phyloP scores from a whole-genome alignment of 2,888 invertebrate genomes.

The Phasia obesa region DNA sequence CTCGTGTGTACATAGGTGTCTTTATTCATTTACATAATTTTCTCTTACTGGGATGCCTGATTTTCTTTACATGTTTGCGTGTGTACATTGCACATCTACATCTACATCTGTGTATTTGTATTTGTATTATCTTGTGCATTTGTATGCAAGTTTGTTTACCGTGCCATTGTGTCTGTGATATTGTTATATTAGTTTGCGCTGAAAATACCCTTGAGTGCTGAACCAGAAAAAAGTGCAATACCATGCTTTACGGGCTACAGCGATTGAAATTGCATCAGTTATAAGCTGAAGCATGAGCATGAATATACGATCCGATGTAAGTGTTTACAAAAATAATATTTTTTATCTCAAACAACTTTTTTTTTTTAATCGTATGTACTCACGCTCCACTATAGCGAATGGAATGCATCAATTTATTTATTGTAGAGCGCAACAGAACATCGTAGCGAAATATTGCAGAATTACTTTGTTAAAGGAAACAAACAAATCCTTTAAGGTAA shows the following conservation, averaged over 20 bases:
- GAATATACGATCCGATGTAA: not conserved
- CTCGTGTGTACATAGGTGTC: no score
- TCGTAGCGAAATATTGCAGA: slow-evolving; percentile 6
- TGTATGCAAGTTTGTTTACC: not conserved
- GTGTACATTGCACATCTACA: not conserved
- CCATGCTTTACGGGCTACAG: slow-evolving; percentile 52
- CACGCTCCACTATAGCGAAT: slow-evolving; percentile 15
- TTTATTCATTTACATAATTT: slow-evolving; percentile 38
- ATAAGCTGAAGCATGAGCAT: slow-evolving; percentile 4
- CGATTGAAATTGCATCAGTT: slow-evolving; percentile 39
- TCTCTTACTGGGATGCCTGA: not conserved
- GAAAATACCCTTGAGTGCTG: slow-evolving; percentile 66
- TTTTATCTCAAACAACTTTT: slow-evolving; percentile 18
- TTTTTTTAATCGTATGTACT: not conserved
- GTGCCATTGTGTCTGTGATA: slow-evolving; percentile 40
- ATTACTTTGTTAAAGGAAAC: not conserved
- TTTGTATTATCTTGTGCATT: slow-evolving; percentile 20
- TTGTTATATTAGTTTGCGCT: slow-evolving; percentile 51
- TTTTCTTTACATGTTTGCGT: no score
- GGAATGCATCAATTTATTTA: slow-evolving; percentile 23
- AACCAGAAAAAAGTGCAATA: slow-evolving; percentile 67
- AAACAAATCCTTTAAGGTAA: slow-evolving; percentile 28
- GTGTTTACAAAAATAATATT: slow-evolving; percentile 2
- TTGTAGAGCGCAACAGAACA: slow-evolving; percentile 21
- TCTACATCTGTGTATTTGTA: not conserved